phyloP scores from a whole-genome alignment of 2,888 invertebrate genomes.

The Eristalis arbustorum region DNA sequence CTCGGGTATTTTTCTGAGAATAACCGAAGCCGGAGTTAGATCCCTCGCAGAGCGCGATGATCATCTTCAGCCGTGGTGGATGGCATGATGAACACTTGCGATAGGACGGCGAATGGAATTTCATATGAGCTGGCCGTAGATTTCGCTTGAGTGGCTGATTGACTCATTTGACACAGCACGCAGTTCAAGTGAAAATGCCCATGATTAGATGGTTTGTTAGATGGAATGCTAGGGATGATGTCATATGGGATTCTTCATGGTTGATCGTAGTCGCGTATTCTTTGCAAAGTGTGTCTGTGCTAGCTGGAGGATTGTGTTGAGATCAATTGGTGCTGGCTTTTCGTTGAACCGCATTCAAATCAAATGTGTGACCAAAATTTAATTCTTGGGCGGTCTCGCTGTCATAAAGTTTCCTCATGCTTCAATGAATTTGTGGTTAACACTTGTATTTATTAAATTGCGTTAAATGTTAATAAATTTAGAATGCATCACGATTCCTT shows the following conservation, averaged over 20 bases:
- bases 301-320: neutral
- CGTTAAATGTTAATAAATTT: too few relatives aligned
- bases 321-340: neutral
- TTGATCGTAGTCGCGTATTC: slow-evolving; percentile 16
- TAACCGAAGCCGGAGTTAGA: slow-evolving; percentile 1
- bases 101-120: slow-evolving; percentile 9
- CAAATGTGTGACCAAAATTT: neutral
- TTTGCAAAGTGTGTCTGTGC: neutral
- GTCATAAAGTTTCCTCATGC: neutral
- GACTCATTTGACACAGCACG: slow-evolving; percentile 35
- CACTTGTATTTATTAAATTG: neutral
- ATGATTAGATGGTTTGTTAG: slow-evolving; percentile 16
- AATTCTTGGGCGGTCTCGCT: neutral
- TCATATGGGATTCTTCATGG: slow-evolving; percentile 21
- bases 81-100: neutral
- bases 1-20: slow-evolving; percentile 20
- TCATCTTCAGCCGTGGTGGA: slow-evolving; percentile 2
- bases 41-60: neutral
- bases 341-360: neutral
- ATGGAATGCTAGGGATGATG: slow-evolving; percentile 34
- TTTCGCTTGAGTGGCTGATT: slow-evolving; percentile 31
- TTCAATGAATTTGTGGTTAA: neutral
- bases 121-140: neutral
- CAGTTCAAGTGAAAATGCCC: slow-evolving; percentile 5
- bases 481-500: too few relatives aligned